Evolutionary conservation across 2,888 invertebrate species (phyloP).

Genomic region (Seira sanloemensis): DNA sequence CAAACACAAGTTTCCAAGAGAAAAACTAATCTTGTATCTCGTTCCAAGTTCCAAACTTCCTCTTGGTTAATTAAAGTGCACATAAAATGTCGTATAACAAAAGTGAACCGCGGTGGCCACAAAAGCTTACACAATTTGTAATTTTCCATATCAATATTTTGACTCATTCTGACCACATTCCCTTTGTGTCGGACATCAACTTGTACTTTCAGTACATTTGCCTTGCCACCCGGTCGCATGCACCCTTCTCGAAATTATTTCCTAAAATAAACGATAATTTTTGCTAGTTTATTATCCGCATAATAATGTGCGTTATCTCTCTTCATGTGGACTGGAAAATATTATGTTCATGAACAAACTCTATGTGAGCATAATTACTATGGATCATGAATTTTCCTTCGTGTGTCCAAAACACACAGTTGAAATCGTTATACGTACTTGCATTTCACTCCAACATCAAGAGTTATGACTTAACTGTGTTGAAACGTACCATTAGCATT

Average conservation of each 20-base stretch:
- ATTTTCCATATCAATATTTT: background rate
- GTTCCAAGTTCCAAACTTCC: background rate
- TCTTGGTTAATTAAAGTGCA: slow-evolving; percentile 3
- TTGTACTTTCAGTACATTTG: background rate
- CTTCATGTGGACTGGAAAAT: slow-evolving; percentile 20
- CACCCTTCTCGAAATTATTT: slow-evolving; percentile 18
- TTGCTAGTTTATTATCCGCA: slow-evolving; percentile 46
- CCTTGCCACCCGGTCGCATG: background rate
- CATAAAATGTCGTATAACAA: background rate
- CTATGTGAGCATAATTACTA: slow-evolving; percentile 46
- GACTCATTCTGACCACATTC: background rate
- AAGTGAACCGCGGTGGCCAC: background rate
- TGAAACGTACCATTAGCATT: slow-evolving; percentile 1
- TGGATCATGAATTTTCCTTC: slow-evolving; percentile 48
- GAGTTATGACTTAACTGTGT: background rate
- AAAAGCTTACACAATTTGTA: background rate
- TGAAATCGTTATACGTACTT: background rate
- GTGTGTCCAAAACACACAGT: background rate
- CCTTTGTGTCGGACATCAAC: background rate
- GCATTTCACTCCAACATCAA: background rate
- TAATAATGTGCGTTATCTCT: slow-evolving; percentile 53
- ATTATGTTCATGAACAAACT: slow-evolving; percentile 3
- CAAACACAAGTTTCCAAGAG: no score
- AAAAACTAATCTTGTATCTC: background rate
- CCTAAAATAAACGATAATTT: slow-evolving; percentile 40